Base-by-base conservation (phyloP, 2,113 vertebrate species). In the Ptilonorhynchus violaceus region DNA sequence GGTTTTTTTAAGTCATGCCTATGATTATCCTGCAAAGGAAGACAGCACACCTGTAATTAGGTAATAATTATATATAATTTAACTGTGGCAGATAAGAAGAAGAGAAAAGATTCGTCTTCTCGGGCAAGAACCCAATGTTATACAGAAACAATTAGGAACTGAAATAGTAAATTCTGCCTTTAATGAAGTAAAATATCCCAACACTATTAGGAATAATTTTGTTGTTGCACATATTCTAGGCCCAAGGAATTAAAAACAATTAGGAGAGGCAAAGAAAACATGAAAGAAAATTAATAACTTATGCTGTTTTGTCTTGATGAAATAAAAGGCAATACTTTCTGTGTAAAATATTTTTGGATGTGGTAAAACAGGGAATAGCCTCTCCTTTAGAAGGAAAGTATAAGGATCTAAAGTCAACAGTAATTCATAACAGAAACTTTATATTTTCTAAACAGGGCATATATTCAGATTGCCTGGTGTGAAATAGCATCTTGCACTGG, bases 151-250 rank as follows among this genome's bases (percentile, higher is more conserved):
- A 92, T 70, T 93, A 85, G 67, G 49, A 82, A 35, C 13, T 86
- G 66, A 97, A 97, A 96, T 87, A 93, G 92, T 97, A 97, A 98
- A 98, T 95, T 58, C 37, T 94, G 44, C 70, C 93, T 97, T 97
- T 97, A 66, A 78, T 80, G 91, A 95, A 94, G 75, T 90, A 97
- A 95, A 92, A 60, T 92, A 74, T 59, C 56, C 47, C 83, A 94
- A 33, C 11, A 63, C 73, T 95, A 81, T 97, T 96, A 96, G 39
- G 24, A 88, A 76, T 89, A 88, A 97, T 97, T 98, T 97, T 93
- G 85, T 87, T 97, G 91, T 97, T 96, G 92, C n/a, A 28, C 23
- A 58, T 88, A 72, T 94, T 89, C 69, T 68, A 82, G 35, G 62
- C 50, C 69, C 18, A 62, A 87, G 81, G 60, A 95, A 95, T 58